phyloP scores from a whole-genome alignment of 2,888 invertebrate species.

The Ferdinandea cuprea region DNA sequence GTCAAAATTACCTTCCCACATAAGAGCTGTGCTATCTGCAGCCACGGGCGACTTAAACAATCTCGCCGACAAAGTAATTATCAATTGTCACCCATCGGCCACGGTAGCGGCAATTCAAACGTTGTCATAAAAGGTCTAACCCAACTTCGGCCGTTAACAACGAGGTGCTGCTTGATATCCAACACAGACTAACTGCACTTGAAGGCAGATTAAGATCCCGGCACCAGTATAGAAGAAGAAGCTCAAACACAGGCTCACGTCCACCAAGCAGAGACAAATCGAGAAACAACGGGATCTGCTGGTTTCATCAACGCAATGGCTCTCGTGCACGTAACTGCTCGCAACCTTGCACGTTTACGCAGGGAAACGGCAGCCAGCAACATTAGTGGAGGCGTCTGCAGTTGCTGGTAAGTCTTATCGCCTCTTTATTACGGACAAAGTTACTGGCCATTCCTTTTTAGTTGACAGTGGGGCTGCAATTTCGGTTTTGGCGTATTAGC shows the following conservation, averaged over 20 bases:
- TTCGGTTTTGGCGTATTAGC: not conserved
- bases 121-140: too few species aligned
- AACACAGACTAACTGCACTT: not conserved
- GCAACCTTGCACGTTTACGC: constrained; percentile 3
- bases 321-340: constrained; percentile 9
- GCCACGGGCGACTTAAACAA: too few species aligned
- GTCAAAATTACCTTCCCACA: not conserved
- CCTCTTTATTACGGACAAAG: constrained; percentile 3
- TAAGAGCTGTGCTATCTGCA: constrained; percentile 1
- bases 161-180: too few species aligned
- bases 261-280: not conserved
- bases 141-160: too few species aligned
- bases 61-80: too few species aligned
- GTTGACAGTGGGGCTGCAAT: constrained; percentile 13
- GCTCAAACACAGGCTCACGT: not conserved
- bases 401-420: constrained; percentile 8
- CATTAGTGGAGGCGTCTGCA: constrained; percentile 17
- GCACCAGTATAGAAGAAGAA: not conserved
- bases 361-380: constrained; percentile 19
- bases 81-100: too few species aligned
- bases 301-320: constrained; percentile 20
- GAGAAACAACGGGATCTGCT: constrained; percentile 10
- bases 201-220: not conserved
- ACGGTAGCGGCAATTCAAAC: too few species aligned
- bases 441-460: not conserved